Conservation (phyloP, 2,113 vertebrate genomes). For the Rattus rattus region DNA sequence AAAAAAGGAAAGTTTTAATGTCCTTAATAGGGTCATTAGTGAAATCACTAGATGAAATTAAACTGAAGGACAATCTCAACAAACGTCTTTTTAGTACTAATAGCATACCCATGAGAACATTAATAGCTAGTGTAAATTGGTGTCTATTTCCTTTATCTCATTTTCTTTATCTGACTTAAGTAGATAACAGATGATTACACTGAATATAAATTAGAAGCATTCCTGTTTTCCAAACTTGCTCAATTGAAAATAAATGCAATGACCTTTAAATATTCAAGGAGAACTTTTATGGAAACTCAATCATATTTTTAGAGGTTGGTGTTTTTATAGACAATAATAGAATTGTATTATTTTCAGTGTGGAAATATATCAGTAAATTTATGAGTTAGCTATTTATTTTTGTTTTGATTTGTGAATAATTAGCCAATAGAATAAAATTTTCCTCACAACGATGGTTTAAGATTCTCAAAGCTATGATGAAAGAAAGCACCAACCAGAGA, state of each 20-base stretch:
- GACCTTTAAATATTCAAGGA: constrained; percentile 58
- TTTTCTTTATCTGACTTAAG: constrained; percentile 75
- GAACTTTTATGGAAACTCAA: constrained; percentile 34
- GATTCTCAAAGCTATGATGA: neutral
- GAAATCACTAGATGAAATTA: constrained; percentile 68
- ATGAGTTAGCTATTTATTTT: neutral
- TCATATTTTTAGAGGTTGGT: neutral
- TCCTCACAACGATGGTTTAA: neutral
- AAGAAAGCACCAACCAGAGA: neutral
- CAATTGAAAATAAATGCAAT: constrained; percentile 54
- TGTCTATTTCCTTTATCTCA: constrained; percentile 71
- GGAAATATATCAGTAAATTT: neutral
- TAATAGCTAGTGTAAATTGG: constrained; percentile 71
- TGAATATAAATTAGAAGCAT: constrained; percentile 72
- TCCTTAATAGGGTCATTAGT: constrained; percentile 72
- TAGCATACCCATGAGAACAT: constrained; percentile 60
- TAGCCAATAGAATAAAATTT: neutral
- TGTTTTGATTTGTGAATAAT: neutral
- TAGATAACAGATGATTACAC: constrained; percentile 71
- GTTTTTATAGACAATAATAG: neutral
- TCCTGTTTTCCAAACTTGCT: constrained; percentile 61
- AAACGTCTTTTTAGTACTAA: constrained; percentile 61
- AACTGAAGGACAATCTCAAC: constrained; percentile 67
- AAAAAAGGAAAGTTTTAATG: constrained; percentile 72
- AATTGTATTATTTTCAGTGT: neutral